Base-by-base conservation (phyloP, 2,113 vertebrate genomes). In the Ia io region DNA sequence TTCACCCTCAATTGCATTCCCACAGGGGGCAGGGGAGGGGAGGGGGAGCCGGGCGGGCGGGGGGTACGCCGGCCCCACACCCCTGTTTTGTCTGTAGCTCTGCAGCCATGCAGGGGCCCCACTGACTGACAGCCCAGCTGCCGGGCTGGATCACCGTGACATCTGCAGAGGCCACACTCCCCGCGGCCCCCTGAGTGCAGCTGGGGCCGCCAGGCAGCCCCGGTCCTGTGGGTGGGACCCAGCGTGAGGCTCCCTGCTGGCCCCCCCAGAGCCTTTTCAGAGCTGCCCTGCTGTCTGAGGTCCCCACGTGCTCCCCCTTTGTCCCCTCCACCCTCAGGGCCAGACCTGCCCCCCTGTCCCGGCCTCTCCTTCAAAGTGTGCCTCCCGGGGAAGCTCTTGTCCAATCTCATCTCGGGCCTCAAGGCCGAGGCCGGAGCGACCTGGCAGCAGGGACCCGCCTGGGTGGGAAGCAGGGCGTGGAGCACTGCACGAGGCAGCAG, bases 201-300 rank as follows among this genome's bases (percentile, higher is more conserved):
- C 17, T 0, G 14, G 73, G 17, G 1, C 28, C 59, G 3, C 23
- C 23, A 28, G 23, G 59, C 59, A 61, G 59, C 18, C 53, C 20
- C 4, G 23, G 25, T 63, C 28, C 28, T 63, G 28, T 30, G 10
- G 61, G 61, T 2, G 4, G 61, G 12, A 30, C 28, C 59, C 10
- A 0, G 56, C 23, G 16, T 18, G 40, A 69, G 13, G 14, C 16
- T 25, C 47, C 67, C 32, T 11, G 1, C 0, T 63, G 18, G 30
- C 3, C 0, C 0, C 20, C 0, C 12, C n/a, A 77, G 71, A 30
- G 63, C 44, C 30, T 79, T 44, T 79, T 70, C n/a, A 0, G 73
- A 94, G 44, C 49, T 30, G 1, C 0, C 14, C 74, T 42, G 20
- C 10, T 9, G 2, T 59, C 51, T 59, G 47, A 73, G 37, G 37